A percentile compares a stretch with the other conserved stretches of the same genome.
Conservation (phyloP, 2,113 vertebrate species). For the Cynocephalus volans region DNA sequence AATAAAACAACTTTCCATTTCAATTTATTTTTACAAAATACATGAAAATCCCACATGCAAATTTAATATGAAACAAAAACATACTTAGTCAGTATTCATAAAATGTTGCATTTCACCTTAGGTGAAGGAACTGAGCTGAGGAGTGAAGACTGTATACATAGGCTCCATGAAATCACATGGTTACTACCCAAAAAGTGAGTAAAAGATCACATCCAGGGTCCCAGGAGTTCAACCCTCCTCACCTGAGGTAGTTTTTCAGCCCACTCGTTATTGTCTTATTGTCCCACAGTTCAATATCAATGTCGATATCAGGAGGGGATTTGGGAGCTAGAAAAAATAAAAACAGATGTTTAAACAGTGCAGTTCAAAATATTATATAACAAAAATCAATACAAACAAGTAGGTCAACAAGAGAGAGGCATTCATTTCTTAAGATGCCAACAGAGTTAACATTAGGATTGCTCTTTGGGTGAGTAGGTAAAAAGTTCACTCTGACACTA, state of each 20-base stretch:
- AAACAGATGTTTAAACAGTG: conserved; percentile 71
- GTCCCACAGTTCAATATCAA: conserved; percentile 98
- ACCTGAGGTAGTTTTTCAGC: conserved; percentile 99
- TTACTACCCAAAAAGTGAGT: fast-evolving
- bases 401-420: conserved; percentile 4
- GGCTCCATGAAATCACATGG: fast-evolving
- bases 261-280: conserved; percentile 99
- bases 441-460: neutral
- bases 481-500: neutral
- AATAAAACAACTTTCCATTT: neutral
- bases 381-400: conserved; percentile 58
- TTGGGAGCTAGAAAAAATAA: conserved; percentile 92
- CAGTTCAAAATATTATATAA: neutral
- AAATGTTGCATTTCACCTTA: neutral
- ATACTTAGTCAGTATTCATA: neutral
- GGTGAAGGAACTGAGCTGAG: neutral
- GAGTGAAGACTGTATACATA: neutral
- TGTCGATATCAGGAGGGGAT: conserved; percentile 95
- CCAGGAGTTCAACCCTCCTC: conserved; percentile 62
- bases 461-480: neutral
- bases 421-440: neutral
- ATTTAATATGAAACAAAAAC: conserved; percentile 16
- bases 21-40: neutral
- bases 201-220: fast-evolving
- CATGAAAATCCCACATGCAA: neutral